phyloP scores from a whole-genome alignment of 1,140 invertebrate species.

The Drosophila burlai region DNA sequence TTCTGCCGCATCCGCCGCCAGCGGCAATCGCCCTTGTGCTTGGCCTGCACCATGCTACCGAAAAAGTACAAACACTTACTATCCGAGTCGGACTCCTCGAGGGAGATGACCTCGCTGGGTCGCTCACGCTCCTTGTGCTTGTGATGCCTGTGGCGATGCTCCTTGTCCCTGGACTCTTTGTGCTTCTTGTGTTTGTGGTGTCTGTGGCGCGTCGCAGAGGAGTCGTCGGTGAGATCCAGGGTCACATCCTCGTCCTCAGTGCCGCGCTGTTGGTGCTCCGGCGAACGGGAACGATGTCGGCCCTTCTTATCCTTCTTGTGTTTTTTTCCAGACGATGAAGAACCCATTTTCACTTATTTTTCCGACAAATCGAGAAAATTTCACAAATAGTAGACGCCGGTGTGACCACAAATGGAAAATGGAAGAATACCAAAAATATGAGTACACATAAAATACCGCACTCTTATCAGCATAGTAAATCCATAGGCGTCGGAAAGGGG shows the following conservation, averaged over 20 bases:
- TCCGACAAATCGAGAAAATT: conserved; percentile 20
- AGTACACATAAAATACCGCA: neutral
- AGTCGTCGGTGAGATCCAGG: conserved; percentile 65
- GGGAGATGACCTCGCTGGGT: conserved; percentile 67
- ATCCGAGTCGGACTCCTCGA: conserved; percentile 78
- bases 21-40: conserved; percentile 48
- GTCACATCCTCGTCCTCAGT: conserved; percentile 63
- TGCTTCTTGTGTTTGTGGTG: conserved; percentile 70
- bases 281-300: conserved; percentile 69
- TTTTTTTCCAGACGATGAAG: conserved; percentile 80
- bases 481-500: neutral
- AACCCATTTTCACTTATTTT: conserved; percentile 67
- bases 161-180: conserved; percentile 53
- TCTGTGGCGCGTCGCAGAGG: conserved; percentile 49
- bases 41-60: conserved; percentile 52
- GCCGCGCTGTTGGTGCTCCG: conserved; percentile 41
- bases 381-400: conserved; percentile 37
- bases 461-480: neutral
- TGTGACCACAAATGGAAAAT: conserved; percentile 21
- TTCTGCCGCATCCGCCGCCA: conserved; percentile 34
- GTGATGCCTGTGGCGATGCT: conserved; percentile 74
- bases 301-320: conserved; percentile 85
- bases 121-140: conserved; percentile 68
- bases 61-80: conserved; percentile 56
- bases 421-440: neutral